Evolutionary conservation across 2,888 invertebrate genomes (phyloP), one percentile per base, ranked within the genome.

Genomic region (Clusia tigrina): DNA sequence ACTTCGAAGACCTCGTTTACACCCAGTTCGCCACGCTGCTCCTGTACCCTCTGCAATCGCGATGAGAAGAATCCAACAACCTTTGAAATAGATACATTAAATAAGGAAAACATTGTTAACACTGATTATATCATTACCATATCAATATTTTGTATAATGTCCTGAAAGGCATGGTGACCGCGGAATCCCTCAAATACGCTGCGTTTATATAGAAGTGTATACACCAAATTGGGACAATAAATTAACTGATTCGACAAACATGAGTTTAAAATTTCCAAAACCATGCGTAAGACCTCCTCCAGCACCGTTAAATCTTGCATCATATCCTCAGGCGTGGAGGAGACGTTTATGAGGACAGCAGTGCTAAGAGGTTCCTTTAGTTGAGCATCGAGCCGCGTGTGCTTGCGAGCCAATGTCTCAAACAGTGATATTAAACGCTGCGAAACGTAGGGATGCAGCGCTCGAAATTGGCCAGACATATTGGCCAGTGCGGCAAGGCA

Each of bases 401-500:
- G 94, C 72, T 96, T 91, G 77, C 95, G 96, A 1, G 95, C 92
- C 59, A 98, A 85, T 0, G 95, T 93, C 82, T 96, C 95, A 78
- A 96, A 96, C 46, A 97, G 84, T 38, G 95, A 95, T 61, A 99
- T 89, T 65, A 99, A 85, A 74, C 96, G 88, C 84, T 99, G 98
- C 61, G 97, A 94, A 9, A 98, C 98, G 81, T 97, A 96, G 0
- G 98, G 95, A 84, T 98, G 96, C 20, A 99, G 86, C 62, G 93
- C 89, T 74, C 94, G 89, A 82, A 98, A 98, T 79, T 92, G 91
- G 70, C 90, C 91, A 38, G 98, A 98, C 98, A 99, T 98, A 77
- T 99, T 99, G 17, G 99, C 98, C 71, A 99, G 87, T 5, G 98
- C 98, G 1, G 99, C 99, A 68, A 99, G 86, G 80, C 98, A 98